Base-by-base conservation (phyloP, 2,888 invertebrate species). In the Drosophila mulleri region DNA sequence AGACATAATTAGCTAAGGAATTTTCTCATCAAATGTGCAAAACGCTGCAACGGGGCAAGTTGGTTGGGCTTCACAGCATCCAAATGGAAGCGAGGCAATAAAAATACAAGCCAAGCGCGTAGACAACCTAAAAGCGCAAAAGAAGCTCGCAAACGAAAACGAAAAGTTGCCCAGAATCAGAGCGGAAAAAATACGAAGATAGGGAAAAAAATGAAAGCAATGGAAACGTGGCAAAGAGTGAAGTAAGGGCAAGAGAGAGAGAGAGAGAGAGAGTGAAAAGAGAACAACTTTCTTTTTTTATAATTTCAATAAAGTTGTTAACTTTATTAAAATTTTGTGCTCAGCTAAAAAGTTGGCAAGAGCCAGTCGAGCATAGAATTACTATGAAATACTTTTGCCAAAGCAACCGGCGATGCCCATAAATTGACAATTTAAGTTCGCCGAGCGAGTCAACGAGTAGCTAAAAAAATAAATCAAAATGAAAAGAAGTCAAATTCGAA, bases 281-380 rank as follows among this genome's bases (percentile, higher is more conserved):
- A 11, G 9, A 3, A 2, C 56, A 69, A 77, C 4, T 83, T 75
- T 70, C n/a, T 60, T 29, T 54, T 44, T 87, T 78, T 86, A 85
- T 77, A 80, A 88, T 85, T 88, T 88, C 88, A 88, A 85, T 88
- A 88, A 88, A 85, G 82, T 88, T 85, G 82, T 86, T 85, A 85
- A 83, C 85, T 85, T 85, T 85, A 85, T 85, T 85, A 85, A 88
- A 88, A 88, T 87, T 79, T 88, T 75, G 77, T 79, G 77, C 86
- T 79, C 78, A 72, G 83, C 82, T 78, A 59, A 78, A 82, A 88
- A 86, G 89, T 87, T 86, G 76, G 80, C 70, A 80, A 75, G 72
- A 83, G 80, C 67, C 89, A 89, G 76, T 84, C 75, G 75, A 87
- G 89, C 89, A 80, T 82, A 82, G 89, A 87, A 89, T 88, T 88